Conservation (phyloP, 53 echinoderm and acorn worm species). For the Hippasteria phrygiana region DNA sequence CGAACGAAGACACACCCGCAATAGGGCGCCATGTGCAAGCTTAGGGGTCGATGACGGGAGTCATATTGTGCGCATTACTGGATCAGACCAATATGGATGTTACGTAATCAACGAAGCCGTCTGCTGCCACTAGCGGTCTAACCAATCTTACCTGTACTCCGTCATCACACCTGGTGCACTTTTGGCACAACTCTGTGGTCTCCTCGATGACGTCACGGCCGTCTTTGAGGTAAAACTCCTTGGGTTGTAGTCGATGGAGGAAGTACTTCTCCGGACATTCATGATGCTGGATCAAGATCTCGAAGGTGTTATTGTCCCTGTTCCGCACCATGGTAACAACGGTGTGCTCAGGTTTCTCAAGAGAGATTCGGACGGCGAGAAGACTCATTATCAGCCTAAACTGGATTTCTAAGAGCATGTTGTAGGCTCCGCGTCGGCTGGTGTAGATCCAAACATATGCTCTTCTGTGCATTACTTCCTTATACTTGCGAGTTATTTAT, state of each 20-base stretch:
- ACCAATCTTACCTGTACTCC: not conserved
- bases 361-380: not conserved
- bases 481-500: not conserved
- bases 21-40: too few species aligned
- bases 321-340: not conserved
- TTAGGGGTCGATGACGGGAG: too few species aligned
- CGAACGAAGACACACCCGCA: too few species aligned
- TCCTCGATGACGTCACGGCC: not conserved
- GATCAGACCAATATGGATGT: too few species aligned
- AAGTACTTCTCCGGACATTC: not conserved
- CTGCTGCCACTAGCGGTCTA: too few species aligned
- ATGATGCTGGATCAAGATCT: not conserved
- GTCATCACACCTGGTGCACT: conserved; percentile 1
- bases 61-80: too few species aligned
- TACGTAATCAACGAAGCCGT: too few species aligned
- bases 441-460: not conserved
- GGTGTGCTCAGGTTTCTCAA: not conserved
- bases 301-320: not conserved
- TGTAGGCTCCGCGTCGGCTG: not conserved
- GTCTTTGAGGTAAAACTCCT: not conserved
- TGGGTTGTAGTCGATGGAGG: not conserved
- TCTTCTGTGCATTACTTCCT: not conserved
- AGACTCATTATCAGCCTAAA: not conserved
- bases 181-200: not conserved
- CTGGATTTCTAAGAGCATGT: not conserved